Evolutionary conservation across 2,113 vertebrate genomes (phyloP).

Genomic region (Prionailurus bengalensis): DNA sequence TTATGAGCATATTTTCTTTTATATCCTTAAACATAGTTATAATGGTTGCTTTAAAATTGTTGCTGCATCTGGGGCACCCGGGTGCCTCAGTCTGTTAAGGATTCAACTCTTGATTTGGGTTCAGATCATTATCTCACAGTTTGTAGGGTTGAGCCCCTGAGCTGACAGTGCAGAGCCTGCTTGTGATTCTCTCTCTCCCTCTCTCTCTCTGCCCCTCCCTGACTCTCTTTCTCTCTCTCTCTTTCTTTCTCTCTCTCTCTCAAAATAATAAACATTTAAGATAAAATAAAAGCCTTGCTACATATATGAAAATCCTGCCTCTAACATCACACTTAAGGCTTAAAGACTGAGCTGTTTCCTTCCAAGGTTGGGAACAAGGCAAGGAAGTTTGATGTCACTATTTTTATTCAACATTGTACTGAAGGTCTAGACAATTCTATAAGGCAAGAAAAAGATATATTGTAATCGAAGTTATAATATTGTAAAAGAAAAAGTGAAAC

Average conservation of each 20-base stretch:
- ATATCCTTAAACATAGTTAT: background rate
- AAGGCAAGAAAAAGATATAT: background rate
- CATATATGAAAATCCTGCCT: background rate
- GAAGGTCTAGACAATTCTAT: background rate
- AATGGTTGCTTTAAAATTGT: background rate
- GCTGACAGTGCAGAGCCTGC: too few species aligned
- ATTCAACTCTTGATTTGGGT: too few species aligned
- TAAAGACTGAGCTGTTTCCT: background rate
- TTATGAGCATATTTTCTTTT: background rate
- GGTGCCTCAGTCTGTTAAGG: too few species aligned
- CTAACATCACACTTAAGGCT: background rate
- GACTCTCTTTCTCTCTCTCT: too few species aligned
- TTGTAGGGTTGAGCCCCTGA: too few species aligned
- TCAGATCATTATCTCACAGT: too few species aligned
- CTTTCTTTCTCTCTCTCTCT: too few species aligned
- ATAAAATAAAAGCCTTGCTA: background rate
- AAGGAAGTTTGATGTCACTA: background rate
- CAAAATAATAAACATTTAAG: too few species aligned
- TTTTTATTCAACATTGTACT: background rate
- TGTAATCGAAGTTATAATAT: background rate
- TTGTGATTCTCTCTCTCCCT: too few species aligned
- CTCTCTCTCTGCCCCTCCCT: too few species aligned
- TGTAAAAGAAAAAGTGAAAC: background rate
- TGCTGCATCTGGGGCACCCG: background rate
- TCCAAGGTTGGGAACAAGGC: background rate